A percentile compares a stretch with the other conserved stretches of the same genome.
Conservation (phyloP, 2,888 invertebrate species). For the Zonitis immaculata region DNA sequence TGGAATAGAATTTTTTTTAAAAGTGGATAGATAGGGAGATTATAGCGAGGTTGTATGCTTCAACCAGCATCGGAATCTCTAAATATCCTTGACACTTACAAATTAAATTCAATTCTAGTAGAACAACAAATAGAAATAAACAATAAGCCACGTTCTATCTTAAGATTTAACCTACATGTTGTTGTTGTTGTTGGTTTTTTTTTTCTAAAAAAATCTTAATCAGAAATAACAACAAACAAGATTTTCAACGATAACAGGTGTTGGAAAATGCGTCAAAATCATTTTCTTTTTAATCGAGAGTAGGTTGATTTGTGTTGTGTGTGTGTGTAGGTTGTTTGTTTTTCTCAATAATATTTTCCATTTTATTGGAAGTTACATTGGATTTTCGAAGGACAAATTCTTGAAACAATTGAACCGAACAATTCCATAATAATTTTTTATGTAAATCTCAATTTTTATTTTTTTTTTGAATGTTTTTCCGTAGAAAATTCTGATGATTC, state of each 20-base stretch:
- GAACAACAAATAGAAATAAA: no score
- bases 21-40: neutral
- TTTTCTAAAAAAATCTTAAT: neutral
- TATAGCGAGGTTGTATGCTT: no score
- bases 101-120: neutral
- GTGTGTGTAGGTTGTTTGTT: no score
- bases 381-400: no score
- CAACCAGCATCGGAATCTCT: constrained; percentile 12
- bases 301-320: no score
- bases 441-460: no score
- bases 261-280: neutral
- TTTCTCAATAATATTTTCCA: no score
- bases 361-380: no score
- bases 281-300: no score
- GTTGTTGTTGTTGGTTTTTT: constrained; percentile 2
- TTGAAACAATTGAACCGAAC: neutral
- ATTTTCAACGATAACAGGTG: no score
- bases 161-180: constrained; percentile 21
- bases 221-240: constrained; percentile 5
- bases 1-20: no score
- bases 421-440: neutral
- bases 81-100: constrained; percentile 21
- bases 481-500: constrained; percentile 36
- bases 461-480: no score
- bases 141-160: constrained; percentile 9